These are phyloP conservation scores for Drosophila nannoptera DNA, from an alignment of 1,140 invertebrate genomes.

Conservation along the genomic window DNA sequence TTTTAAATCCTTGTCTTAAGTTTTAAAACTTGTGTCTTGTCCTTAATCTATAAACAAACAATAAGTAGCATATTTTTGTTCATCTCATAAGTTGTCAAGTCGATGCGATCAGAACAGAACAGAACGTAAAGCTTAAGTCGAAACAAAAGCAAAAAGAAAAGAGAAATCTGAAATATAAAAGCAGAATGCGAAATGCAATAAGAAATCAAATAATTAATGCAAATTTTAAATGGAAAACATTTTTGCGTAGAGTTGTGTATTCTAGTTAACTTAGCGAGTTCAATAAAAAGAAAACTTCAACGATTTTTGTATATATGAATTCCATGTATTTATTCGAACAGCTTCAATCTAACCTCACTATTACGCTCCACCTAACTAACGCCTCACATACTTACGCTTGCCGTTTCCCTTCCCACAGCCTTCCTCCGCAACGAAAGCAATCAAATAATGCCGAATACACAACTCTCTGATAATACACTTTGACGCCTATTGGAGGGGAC, in stretches of 20 bases:
- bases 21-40: conserved; percentile 9
- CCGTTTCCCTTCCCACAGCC: too few species aligned
- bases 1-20: neutral
- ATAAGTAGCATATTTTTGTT: neutral
- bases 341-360: neutral
- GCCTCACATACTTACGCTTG: too few species aligned
- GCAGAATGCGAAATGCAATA: conserved; percentile 3
- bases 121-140: conserved; percentile 10
- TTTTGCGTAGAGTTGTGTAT: conserved; percentile 38
- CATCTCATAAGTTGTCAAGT: conserved; percentile 10
- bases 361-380: too few species aligned
- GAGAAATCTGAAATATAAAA: neutral
- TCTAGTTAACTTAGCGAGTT: conserved; percentile 18
- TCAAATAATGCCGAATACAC: too few species aligned
- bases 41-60: neutral
- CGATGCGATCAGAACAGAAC: conserved; percentile 39
- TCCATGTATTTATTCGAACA: too few species aligned
- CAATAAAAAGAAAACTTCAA: conserved; percentile 8
- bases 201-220: conserved; percentile 15
- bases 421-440: too few species aligned
- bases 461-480: too few species aligned
- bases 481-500: too few species aligned
- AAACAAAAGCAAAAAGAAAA: conserved; percentile 8
- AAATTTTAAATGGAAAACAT: neutral
- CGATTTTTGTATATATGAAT: conserved; percentile 17